phyloP scores from a whole-genome alignment of 2,888 invertebrate species.

The Syritta pipiens region DNA sequence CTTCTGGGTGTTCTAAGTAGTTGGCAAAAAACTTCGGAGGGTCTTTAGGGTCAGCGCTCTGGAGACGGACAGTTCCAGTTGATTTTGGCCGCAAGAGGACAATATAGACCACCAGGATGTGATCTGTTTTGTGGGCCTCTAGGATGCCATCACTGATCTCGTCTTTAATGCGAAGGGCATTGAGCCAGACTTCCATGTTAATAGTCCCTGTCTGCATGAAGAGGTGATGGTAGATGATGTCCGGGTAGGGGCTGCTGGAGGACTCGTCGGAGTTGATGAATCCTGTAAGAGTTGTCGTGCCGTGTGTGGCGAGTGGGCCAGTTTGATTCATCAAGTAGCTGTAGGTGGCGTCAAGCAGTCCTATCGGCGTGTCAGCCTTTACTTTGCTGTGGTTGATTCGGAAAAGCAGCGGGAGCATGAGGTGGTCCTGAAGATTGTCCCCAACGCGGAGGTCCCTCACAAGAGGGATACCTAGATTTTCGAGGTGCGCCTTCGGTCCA shows the following conservation, averaged over 20 bases:
- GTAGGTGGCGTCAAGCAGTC: slow-evolving; percentile 65
- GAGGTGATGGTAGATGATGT: slow-evolving; percentile 77
- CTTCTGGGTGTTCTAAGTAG: slow-evolving; percentile 82
- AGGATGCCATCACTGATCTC: slow-evolving; percentile 33
- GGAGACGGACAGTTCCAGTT: slow-evolving; percentile 81
- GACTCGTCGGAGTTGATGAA: slow-evolving; percentile 80
- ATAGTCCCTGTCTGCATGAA: slow-evolving; percentile 71
- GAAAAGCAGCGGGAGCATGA: slow-evolving; percentile 79
- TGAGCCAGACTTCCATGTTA: neutral
- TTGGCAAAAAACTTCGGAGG: slow-evolving; percentile 83
- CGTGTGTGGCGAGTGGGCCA: slow-evolving; percentile 71
- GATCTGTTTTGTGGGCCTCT: slow-evolving; percentile 62
- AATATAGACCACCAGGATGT: slow-evolving; percentile 78
- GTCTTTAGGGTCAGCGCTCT: slow-evolving; percentile 81
- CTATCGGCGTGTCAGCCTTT: slow-evolving; percentile 13
- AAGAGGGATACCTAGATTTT: slow-evolving; percentile 67
- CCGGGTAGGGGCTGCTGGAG: slow-evolving; percentile 78
- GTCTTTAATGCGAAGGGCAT: slow-evolving; percentile 5
- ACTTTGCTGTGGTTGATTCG: slow-evolving; percentile 75
- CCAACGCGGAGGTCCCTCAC: slow-evolving; percentile 81
- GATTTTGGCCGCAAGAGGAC: slow-evolving; percentile 80
- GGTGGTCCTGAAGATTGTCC: slow-evolving; percentile 88
- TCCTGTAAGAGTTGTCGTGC: slow-evolving; percentile 78
- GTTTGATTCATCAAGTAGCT: slow-evolving; percentile 77
- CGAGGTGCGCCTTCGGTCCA: slow-evolving; percentile 70